Evolutionary conservation across 2,797 vertebrate genomes (phyloP).

Genomic region (Pipistrellus kuhlii): DNA sequence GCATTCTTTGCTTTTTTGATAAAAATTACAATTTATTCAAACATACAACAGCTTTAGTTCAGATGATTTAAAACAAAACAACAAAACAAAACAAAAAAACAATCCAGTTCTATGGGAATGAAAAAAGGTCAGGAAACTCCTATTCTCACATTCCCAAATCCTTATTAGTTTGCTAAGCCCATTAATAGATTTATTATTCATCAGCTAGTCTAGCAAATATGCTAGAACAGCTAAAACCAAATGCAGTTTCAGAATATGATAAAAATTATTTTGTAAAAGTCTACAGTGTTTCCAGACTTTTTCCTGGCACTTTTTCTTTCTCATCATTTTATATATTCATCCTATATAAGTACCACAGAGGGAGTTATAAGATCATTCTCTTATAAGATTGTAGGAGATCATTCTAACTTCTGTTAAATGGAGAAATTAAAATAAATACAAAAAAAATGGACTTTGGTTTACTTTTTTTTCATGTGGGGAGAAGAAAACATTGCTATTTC

Average conservation of each 20-base stretch:
- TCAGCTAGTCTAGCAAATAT: neutral
- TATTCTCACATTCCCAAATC: neutral
- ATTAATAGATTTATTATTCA: neutral
- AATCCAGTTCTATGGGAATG: neutral
- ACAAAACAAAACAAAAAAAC: neutral
- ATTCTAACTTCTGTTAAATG: neutral
- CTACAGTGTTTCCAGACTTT: neutral
- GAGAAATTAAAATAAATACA: slow-evolving; percentile 1
- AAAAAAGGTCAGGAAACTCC: neutral
- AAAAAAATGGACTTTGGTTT: neutral
- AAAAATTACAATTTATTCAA: neutral
- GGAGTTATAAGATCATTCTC: neutral
- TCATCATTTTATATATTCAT: neutral
- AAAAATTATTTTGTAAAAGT: neutral
- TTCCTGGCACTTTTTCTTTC: neutral
- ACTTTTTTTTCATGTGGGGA: neutral
- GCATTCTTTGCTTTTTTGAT: neutral
- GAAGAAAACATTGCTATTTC: neutral
- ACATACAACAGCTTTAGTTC: neutral
- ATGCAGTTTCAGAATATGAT: neutral
- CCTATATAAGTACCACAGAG: neutral
- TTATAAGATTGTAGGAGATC: neutral
- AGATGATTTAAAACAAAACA: neutral
- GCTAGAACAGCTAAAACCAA: neutral
- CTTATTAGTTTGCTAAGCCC: neutral